Evolutionary conservation across 2,888 invertebrate genomes (phyloP), one percentile per base, ranked within the genome.

Genomic region (Blastobasis adustella): DNA sequence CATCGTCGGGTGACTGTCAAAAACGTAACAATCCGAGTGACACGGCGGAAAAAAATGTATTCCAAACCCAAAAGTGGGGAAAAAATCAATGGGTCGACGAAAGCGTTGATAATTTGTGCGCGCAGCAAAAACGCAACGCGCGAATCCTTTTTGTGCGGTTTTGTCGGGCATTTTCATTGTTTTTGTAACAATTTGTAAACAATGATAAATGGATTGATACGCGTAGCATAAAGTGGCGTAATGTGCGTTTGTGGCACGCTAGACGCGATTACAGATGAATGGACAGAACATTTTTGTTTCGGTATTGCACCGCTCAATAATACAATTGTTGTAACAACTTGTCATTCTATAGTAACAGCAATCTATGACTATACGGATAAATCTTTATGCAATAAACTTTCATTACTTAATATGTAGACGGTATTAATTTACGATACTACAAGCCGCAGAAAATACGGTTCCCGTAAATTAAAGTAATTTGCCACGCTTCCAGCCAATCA

Each of bases 81-180:
- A 57, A 59, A 56, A 58, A 54, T 54, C 54, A 58, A 58, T 55
- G 46, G 48, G 9, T 36, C 41, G 49, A 56, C 54, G 55, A 58
- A 59, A 64, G 54, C 50, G 48, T 54, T 45, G 47, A 42, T 49
- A 54, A 54, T 54, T 49, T 44, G 36, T 49, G 49, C 43, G 45
- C 39, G 8, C 42, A 36, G 23, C 50, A 48, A 49, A 52, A 50
- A 46, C 47, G 40, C 51, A 42, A 23, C n/a, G 46, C 46, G 41
- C 46, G 37, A 45, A 53, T 53, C 49, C 50, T 37, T 46, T 51
- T 54, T 50, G 37, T 7, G 37, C 6, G 47, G n/a, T 39, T 47
- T 47, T 47, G 47, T 38, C 38, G 10, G 6, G 38, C 23, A 23
- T 23, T 47, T 37, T 47, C n/a, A 6, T 37, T 49, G 43, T 44